phyloP scores from a whole-genome alignment of 2,888 invertebrate species.

The Acheta domesticus region DNA sequence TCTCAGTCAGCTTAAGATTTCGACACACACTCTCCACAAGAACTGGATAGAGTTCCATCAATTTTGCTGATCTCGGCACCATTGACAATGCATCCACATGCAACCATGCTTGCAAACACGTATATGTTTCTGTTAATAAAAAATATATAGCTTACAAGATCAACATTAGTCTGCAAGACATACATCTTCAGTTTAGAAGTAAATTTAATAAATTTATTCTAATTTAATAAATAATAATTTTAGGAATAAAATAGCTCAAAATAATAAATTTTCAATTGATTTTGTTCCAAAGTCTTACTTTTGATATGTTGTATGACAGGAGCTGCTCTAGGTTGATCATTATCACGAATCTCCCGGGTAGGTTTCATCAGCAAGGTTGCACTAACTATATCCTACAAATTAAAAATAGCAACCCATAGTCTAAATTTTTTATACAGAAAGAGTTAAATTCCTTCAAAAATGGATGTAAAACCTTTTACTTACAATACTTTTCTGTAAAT shows the following conservation, averaged over 20 bases:
- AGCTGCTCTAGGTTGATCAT: conserved; percentile 48
- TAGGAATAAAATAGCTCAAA: conserved; percentile 33
- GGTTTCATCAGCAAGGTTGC: conserved; percentile 61
- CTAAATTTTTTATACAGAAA: conserved; percentile 21
- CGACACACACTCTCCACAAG: conserved; percentile 72
- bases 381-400: conserved; percentile 56
- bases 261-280: conserved; percentile 39
- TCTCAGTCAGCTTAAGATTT: conserved; percentile 63
- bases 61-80: conserved; percentile 61
- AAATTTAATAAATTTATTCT: too few relatives aligned
- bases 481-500: conserved; percentile 29
- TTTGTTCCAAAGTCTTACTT: conserved; percentile 51
- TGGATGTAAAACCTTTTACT: conserved; percentile 33
- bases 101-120: conserved; percentile 59
- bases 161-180: not conserved
- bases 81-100: conserved; percentile 70
- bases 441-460: conserved; percentile 22
- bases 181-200: conserved; percentile 39
- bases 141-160: conserved; percentile 19
- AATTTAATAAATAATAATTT: too few relatives aligned
- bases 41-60: conserved; percentile 66
- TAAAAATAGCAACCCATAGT: not conserved
- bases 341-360: conserved; percentile 57
- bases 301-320: conserved; percentile 62
- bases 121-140: conserved; percentile 44